Evolutionary conservation across 2,888 invertebrate species (phyloP), one percentile per base, ranked within the genome.

Genomic region (Drosophila antonietae): DNA sequence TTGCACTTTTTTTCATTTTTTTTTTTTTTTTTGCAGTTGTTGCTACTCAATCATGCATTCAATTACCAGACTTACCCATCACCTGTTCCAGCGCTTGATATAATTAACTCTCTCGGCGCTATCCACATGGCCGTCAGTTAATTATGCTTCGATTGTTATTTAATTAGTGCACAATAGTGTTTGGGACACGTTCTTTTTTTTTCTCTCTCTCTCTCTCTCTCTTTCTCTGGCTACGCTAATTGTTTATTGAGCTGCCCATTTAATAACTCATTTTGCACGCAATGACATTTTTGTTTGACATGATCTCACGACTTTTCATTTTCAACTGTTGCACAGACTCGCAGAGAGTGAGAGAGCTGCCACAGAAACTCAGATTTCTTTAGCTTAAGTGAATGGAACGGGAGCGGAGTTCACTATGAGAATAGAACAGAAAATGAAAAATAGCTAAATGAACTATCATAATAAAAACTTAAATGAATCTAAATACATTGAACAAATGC

Each of bases 331-430:
- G 58, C 62, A 46, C 7, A 33, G 53, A 53, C 23, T 35, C 37
- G 15, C 20, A 12, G 55, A 12, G 55, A 41, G 55, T 12, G 39
- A 15, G 59, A 58, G 53, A 62, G 60, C 69, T 63, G 33, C 59
- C 57, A 65, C 68, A 76, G 63, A 73, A 72, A 68, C 87, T 69
- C 68, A 66, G 88, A 84, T 84, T 84, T 89, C 66, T 76, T 79
- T 64, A 60, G 56, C 56, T 69, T 58, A 78, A 83, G 58, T 68
- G 74, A 46, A 15, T 39, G n/a, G 35, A 1, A 9, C 71, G 73
- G 80, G 88, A 44, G 63, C 67, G 88, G 51, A 73, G 6, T 28
- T 61, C 23, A 8, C 44, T 52, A 7, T 18, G 18, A 4, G 28
- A 9, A 18, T 18, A 5, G 9, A 23, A 0, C 31, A 15, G 18